These are phyloP conservation scores for Holotrichia oblita DNA, from an alignment of 1,140 invertebrate species.

Conservation along the genomic window DNA sequence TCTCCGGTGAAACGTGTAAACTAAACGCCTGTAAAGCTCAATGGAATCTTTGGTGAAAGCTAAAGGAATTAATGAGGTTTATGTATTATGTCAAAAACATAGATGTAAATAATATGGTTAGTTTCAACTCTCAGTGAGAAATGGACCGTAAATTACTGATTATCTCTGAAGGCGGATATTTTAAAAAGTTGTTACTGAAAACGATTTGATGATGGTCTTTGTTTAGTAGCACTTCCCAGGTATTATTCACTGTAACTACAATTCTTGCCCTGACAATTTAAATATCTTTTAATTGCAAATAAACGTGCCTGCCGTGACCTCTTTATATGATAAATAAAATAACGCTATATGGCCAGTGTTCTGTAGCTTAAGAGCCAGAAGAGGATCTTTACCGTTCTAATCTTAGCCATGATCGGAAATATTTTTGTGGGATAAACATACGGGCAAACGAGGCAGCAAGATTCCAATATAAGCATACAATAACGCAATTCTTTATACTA, in stretches of 20 bases:
- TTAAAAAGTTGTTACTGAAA: background rate
- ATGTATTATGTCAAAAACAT: background rate
- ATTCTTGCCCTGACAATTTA: background rate
- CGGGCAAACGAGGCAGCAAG: conserved; percentile 1
- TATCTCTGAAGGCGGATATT: background rate
- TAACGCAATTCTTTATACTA: conserved; percentile 24
- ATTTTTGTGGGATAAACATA: conserved; percentile 17
- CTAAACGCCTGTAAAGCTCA: too few relatives aligned
- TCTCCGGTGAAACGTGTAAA: too few relatives aligned
- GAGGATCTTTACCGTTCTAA: conserved; percentile 25
- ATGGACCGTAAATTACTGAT: background rate
- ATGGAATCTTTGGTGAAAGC: too few relatives aligned
- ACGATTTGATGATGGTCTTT: background rate
- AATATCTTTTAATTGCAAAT: conserved; percentile 30
- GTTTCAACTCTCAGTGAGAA: background rate
- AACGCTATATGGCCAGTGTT: background rate
- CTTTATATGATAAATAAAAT: conserved; percentile 29
- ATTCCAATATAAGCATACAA: conserved; percentile 30
- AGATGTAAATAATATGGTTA: background rate
- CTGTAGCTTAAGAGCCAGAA: background rate
- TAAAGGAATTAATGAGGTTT: too few relatives aligned
- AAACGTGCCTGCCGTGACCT: background rate
- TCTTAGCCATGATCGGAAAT: conserved; percentile 25
- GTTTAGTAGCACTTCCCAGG: background rate
- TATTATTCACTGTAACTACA: background rate